Evolutionary conservation across 2,797 vertebrate species (phyloP).

Genomic region (Falco novaeseelandiae): DNA sequence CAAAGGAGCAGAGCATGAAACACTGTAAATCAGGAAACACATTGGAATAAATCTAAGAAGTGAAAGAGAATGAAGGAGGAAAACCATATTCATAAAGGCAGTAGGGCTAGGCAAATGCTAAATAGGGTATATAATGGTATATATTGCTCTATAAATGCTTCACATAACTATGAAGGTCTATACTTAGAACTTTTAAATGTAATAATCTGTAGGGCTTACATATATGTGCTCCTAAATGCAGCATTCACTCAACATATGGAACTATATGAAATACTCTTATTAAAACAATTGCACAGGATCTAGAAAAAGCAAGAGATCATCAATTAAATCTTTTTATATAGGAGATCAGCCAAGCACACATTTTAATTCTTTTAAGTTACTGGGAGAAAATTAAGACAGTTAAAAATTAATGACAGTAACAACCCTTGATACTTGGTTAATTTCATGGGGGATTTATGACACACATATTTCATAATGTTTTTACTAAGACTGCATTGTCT

Average conservation of each 20-base stretch:
- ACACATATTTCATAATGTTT: neutral
- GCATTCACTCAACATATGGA: neutral
- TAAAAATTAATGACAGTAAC: neutral
- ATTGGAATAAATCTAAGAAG: neutral
- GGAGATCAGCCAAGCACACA: neutral
- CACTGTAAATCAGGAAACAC: neutral
- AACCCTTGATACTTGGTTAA: neutral
- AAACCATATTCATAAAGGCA: neutral
- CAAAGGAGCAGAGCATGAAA: neutral
- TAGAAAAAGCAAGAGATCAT: neutral
- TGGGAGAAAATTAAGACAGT: neutral
- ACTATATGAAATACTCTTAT: neutral
- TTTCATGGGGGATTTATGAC: neutral
- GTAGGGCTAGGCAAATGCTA: neutral
- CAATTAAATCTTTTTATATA: neutral
- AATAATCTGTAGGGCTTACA: neutral
- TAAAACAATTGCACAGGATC: neutral
- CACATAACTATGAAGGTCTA: neutral
- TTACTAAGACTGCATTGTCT: neutral
- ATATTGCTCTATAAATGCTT: neutral
- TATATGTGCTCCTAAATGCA: neutral
- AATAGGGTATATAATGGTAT: neutral
- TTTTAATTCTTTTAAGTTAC: neutral
- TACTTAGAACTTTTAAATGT: neutral
- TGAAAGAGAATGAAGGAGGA: neutral